These are phyloP conservation scores for Amphipoea oculea DNA, from an alignment of 2,888 invertebrate species.

Conservation along the genomic window DNA sequence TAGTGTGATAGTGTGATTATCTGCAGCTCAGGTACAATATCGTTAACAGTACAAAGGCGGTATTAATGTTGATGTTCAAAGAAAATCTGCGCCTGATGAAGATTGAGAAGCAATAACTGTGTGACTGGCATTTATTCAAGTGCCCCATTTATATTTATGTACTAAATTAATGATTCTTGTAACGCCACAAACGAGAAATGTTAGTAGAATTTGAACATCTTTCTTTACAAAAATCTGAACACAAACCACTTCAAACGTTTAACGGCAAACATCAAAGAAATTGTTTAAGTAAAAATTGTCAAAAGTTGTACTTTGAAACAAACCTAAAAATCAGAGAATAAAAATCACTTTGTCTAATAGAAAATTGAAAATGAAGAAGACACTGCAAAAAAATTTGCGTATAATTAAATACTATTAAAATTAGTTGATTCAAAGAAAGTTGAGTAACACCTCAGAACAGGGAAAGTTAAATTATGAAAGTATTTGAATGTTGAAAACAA, in stretches of 20 bases:
- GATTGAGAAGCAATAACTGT: neutral
- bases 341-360: neutral
- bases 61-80: neutral
- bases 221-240: neutral
- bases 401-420: conserved; percentile 43
- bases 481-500: conserved; percentile 20
- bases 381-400: conserved; percentile 8
- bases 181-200: neutral
- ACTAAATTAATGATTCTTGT: neutral
- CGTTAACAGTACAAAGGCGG: neutral
- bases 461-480: conserved; percentile 35
- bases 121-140: neutral
- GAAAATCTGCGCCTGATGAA: neutral
- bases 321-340: conserved; percentile 4
- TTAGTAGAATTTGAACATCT: neutral
- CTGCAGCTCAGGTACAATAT: neutral
- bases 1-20: too few species aligned
- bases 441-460: conserved; percentile 26
- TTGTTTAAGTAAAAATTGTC: conserved; percentile 27
- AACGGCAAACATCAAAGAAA: conserved; percentile 8
- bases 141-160: neutral
- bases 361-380: conserved; percentile 26
- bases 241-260: neutral
- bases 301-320: conserved; percentile 21
- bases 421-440: conserved; percentile 28